Percentiles rank a stretch among this genome's conserved stretches.
phyloP scores from a whole-genome alignment of 2,888 invertebrate species.

The Tinea pellionella region DNA sequence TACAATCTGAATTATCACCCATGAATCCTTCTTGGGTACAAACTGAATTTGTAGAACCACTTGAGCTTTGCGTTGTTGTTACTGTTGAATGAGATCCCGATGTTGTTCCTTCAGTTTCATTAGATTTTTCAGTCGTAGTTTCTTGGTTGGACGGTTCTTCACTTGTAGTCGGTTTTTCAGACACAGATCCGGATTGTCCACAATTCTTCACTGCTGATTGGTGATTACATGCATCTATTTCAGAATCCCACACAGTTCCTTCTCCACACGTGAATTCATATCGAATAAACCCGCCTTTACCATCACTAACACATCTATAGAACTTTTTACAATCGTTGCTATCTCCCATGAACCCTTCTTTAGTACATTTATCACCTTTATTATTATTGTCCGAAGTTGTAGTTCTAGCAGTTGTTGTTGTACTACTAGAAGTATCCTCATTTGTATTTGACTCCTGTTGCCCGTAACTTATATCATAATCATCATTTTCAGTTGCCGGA shows the following conservation, averaged over 20 bases:
- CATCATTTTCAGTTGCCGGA: slow-evolving; percentile 18
- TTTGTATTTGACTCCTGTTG: neutral
- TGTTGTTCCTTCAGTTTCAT: slow-evolving; percentile 11
- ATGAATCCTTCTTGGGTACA: slow-evolving; percentile 43
- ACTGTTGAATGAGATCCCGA: slow-evolving; percentile 15
- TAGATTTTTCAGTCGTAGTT: neutral
- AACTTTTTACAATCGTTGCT: slow-evolving; percentile 76
- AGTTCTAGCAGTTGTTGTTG: neutral
- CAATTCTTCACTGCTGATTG: slow-evolving; percentile 16
- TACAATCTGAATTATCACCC: slow-evolving; percentile 60
- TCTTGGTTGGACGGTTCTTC: neutral
- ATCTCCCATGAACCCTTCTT: slow-evolving; percentile 77
- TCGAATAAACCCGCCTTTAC: slow-evolving; percentile 68
- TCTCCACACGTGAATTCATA: slow-evolving; percentile 78
- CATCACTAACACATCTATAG: slow-evolving; percentile 76
- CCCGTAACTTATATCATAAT: slow-evolving; percentile 2
- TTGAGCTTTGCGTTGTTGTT: slow-evolving; percentile 13
- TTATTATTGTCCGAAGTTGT: neutral
- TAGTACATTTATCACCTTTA: slow-evolving; percentile 40
- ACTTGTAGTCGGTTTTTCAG: slow-evolving; percentile 12
- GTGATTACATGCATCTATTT: slow-evolving; percentile 23
- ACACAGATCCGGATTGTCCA: neutral
- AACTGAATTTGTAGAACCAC: neutral
- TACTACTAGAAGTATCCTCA: neutral
- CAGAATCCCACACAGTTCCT: slow-evolving; percentile 78